Percentiles rank a stretch among this genome's conserved stretches.
Conservation (phyloP, 2,113 vertebrate species). For the Naja naja region DNA sequence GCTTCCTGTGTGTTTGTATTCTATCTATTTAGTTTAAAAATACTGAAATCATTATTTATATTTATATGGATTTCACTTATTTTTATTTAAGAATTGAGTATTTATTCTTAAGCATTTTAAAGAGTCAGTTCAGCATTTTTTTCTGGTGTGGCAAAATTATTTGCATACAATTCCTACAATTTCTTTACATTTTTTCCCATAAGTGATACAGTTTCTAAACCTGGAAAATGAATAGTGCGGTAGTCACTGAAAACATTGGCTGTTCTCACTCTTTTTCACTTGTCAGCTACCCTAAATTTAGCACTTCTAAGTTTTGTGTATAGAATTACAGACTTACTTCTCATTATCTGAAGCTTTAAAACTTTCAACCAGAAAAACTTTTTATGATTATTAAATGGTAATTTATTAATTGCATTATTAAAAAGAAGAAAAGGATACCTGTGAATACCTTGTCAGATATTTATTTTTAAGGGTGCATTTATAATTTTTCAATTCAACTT, state of each 20-base stretch:
- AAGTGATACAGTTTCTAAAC: not conserved
- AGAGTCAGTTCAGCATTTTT: not conserved
- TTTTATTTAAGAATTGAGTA: not conserved
- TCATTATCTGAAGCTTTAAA: slow-evolving; percentile 29
- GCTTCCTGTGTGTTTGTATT: not conserved
- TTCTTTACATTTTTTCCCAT: not conserved
- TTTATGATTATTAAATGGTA: not conserved
- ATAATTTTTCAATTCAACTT: slow-evolving; percentile 38
- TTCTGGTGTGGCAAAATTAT: not conserved
- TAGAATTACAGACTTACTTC: not conserved
- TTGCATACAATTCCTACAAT: not conserved
- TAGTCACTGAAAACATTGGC: not conserved
- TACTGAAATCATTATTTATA: not conserved
- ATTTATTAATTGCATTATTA: slow-evolving; percentile 24
- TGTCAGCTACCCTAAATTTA: not conserved
- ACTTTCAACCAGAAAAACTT: slow-evolving; percentile 4
- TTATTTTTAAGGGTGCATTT: slow-evolving; percentile 17
- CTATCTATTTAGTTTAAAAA: not conserved
- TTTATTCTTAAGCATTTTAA: not conserved
- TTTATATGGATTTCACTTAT: not conserved
- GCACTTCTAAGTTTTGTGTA: not conserved
- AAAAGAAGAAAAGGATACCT: not conserved
- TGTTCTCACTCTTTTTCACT: not conserved
- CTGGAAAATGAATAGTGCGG: not conserved
- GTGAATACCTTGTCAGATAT: slow-evolving; percentile 16